phyloP scores from a whole-genome alignment of 2,113 vertebrate genomes.

The Piaya cayana region DNA sequence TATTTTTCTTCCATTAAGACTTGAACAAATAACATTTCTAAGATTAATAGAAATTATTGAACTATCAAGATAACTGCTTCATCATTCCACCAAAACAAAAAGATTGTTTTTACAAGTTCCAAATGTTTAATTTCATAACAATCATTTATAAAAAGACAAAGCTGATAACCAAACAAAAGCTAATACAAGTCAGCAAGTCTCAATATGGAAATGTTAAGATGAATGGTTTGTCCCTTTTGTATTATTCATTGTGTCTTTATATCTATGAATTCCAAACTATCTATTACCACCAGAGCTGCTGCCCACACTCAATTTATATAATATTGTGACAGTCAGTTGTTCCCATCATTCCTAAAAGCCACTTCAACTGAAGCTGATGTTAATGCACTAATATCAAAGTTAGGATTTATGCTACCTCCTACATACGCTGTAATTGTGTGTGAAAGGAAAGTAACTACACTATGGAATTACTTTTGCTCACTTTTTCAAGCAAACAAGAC shows the following conservation, averaged over 20 bases:
- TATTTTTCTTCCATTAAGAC: not conserved
- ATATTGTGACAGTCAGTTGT: not conserved
- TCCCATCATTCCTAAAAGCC: constrained; percentile 22
- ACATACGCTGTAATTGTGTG: fast-evolving
- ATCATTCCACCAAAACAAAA: not conserved
- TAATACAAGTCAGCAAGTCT: not conserved
- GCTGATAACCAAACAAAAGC: not conserved
- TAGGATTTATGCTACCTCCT: not conserved
- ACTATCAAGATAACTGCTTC: not conserved
- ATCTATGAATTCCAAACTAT: constrained; percentile 42
- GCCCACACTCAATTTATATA: not conserved
- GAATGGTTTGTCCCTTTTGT: constrained; percentile 9
- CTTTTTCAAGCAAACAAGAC: not conserved
- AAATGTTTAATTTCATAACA: not conserved
- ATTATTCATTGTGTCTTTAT: constrained; percentile 63
- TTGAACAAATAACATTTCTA: not conserved
- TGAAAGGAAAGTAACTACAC: not conserved
- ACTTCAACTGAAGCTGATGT: not conserved
- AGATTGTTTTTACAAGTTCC: not conserved
- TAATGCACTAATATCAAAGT: not conserved
- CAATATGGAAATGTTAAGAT: not conserved
- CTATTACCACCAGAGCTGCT: constrained; percentile 55
- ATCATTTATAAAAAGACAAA: not conserved
- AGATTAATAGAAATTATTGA: not conserved
- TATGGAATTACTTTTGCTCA: not conserved